Conservation (phyloP, 1,140 invertebrate genomes). For the Euschistus heros region DNA sequence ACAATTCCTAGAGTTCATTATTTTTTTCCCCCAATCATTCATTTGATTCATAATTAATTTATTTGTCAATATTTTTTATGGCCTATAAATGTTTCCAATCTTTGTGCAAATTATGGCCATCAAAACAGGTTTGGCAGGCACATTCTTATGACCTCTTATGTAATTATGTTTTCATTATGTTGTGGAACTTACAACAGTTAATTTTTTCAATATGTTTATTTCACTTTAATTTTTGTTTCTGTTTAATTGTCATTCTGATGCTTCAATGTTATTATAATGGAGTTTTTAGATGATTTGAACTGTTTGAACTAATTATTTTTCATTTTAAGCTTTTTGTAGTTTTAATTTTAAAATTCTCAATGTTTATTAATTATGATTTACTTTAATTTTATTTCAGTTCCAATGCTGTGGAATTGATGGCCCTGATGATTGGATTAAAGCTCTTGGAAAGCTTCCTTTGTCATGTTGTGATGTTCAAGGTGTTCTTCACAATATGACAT, state of each 20-base stretch:
- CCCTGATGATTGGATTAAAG: constrained; percentile 49
- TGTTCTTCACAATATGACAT: neutral
- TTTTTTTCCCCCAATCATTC: too few relatives aligned
- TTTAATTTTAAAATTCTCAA: neutral
- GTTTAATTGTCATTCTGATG: neutral
- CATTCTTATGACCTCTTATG: too few relatives aligned
- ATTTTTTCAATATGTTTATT: too few relatives aligned
- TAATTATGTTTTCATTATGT: too few relatives aligned
- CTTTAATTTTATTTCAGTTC: constrained; percentile 41
- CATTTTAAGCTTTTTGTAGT: neutral
- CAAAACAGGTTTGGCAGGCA: too few relatives aligned
- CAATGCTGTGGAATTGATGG: constrained; percentile 66
- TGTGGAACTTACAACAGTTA: too few relatives aligned
- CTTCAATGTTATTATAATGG: neutral
- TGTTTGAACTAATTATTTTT: neutral
- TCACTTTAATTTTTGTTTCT: neutral
- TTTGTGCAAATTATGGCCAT: neutral
- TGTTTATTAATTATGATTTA: constrained; percentile 4
- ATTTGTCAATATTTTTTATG: neutral
- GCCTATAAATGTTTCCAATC: neutral
- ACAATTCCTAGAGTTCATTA: too few relatives aligned
- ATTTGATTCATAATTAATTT: neutral
- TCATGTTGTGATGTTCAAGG: constrained; percentile 6
- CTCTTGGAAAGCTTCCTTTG: neutral
- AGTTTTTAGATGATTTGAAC: neutral